Conservation (phyloP, 2,113 vertebrate genomes). For the Columbina picui region DNA sequence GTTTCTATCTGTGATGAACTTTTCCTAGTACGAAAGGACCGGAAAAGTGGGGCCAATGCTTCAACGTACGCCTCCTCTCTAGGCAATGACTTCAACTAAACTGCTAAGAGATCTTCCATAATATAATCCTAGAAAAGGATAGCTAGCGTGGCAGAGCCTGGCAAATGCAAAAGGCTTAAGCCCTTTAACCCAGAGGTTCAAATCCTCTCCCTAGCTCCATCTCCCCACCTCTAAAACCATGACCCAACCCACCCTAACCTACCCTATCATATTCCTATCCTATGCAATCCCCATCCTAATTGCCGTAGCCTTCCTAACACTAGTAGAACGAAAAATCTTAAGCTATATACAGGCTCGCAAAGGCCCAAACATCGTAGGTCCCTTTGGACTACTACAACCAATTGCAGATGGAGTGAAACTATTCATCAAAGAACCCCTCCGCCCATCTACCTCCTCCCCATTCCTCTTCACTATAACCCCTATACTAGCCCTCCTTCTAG, state of each 20-base stretch:
- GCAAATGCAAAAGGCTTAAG: no score
- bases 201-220: no score
- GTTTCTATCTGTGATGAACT: neutral
- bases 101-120: neutral
- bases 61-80: fast-evolving
- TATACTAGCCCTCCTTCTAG: fast-evolving
- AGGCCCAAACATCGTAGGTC: fast-evolving
- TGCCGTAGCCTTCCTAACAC: neutral
- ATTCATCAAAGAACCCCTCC: fast-evolving
- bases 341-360: neutral
- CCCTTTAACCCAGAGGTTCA: no score
- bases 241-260: no score
- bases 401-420: fast-evolving
- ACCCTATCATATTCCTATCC: fast-evolving
- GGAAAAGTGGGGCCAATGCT: neutral
- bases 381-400: fast-evolving
- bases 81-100: neutral
- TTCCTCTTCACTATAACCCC: fast-evolving
- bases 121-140: neutral
- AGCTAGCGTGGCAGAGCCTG: no score
- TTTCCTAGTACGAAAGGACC: no score
- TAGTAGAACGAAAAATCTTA: neutral
- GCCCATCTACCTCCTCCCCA: fast-evolving
- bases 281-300: neutral
- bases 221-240: no score